These are phyloP conservation scores for Dromaius novaehollandiae DNA, from an alignment of 2,113 vertebrate species.

Conservation along the genomic window DNA sequence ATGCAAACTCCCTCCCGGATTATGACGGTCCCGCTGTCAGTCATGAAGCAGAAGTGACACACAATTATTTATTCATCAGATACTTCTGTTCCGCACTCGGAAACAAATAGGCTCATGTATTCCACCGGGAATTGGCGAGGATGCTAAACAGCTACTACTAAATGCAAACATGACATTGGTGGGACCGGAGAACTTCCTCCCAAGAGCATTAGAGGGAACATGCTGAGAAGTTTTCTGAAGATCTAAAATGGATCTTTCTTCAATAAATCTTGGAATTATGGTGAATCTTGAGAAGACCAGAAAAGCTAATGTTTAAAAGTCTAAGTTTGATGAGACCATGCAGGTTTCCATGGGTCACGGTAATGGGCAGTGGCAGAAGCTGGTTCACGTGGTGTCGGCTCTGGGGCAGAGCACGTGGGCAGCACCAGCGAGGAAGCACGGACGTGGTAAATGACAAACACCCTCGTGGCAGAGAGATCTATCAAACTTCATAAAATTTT, in stretches of 20 bases:
- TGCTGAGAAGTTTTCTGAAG: background rate
- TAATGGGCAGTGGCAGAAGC: background rate
- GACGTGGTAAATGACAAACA: background rate
- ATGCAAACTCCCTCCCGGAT: background rate
- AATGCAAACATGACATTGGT: background rate
- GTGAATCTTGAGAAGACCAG: background rate
- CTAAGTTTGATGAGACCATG: background rate
- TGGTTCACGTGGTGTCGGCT: background rate
- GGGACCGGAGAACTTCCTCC: background rate
- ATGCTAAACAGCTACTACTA: background rate
- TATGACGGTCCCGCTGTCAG: background rate
- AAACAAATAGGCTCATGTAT: slow-evolving; percentile 3
- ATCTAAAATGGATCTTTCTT: slow-evolving; percentile 4
- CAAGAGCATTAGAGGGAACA: background rate
- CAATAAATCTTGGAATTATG: background rate
- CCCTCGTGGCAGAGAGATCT: background rate
- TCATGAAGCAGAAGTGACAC: background rate
- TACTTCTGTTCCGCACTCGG: background rate
- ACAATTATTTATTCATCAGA: slow-evolving; percentile 19
- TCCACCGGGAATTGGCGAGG: background rate
- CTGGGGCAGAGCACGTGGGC: background rate
- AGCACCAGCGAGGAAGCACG: background rate
- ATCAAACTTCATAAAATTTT: background rate
- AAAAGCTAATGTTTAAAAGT: background rate
- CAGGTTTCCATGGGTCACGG: background rate